These are phyloP conservation scores for Diadegma fenestrale DNA, from an alignment of 2,888 invertebrate genomes.

Conservation along the genomic window DNA sequence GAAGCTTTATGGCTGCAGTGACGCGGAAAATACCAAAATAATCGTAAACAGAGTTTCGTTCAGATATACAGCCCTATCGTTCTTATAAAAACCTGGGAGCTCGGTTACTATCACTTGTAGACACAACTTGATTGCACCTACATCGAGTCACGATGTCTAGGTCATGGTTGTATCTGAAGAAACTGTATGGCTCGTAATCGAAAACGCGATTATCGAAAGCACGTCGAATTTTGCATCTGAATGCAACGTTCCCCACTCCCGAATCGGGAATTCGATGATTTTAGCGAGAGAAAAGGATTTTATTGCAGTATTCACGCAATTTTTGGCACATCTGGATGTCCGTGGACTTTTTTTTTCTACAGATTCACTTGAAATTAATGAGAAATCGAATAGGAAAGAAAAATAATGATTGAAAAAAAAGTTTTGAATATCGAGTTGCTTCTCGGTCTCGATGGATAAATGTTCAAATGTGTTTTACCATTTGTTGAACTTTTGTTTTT, in stretches of 20 bases:
- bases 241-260: not conserved
- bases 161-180: constrained; percentile 78
- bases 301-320: too few relatives aligned
- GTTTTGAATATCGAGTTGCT: not conserved
- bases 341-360: too few relatives aligned
- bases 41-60: constrained; percentile 74
- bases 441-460: not conserved
- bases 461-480: not conserved
- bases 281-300: too few relatives aligned
- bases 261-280: not conserved
- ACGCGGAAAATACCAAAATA: constrained; percentile 75
- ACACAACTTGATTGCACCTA: constrained; percentile 79
- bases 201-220: constrained; percentile 1
- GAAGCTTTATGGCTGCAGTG: constrained; percentile 63
- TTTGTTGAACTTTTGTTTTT: not conserved
- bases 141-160: constrained; percentile 78
- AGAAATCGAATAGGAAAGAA: too few relatives aligned
- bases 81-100: constrained; percentile 59
- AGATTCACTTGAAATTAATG: too few relatives aligned
- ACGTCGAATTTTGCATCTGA: not conserved
- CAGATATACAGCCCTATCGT: constrained; percentile 80
- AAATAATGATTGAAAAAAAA: not conserved
- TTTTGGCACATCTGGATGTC: too few relatives aligned
- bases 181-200: constrained; percentile 14
- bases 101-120: constrained; percentile 71